Conservation (phyloP, 1,140 invertebrate species). For the Pseudomyrmex sp. region DNA sequence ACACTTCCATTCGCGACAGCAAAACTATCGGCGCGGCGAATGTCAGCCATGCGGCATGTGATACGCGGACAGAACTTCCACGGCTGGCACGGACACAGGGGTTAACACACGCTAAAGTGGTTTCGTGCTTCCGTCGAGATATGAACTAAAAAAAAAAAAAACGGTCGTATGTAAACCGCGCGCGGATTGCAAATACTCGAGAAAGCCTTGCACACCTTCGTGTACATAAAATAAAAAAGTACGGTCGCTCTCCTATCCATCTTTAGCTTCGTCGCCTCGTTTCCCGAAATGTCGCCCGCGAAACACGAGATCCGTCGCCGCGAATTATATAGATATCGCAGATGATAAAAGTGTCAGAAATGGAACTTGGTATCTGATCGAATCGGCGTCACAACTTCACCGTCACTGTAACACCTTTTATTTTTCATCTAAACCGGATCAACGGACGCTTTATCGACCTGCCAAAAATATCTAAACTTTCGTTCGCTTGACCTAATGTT, state of each 20-base stretch:
- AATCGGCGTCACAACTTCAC: background rate
- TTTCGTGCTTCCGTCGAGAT: constrained; percentile 41
- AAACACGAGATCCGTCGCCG: background rate
- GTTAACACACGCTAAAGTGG: constrained; percentile 50
- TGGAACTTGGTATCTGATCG: background rate
- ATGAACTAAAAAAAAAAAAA: constrained; percentile 36
- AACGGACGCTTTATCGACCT: constrained; percentile 6
- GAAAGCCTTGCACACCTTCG: background rate
- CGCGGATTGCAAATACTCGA: constrained; percentile 23
- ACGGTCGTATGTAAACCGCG: background rate
- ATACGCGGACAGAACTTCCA: constrained; percentile 23
- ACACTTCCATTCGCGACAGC: background rate
- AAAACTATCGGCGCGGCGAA: constrained; percentile 13
- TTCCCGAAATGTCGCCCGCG: constrained; percentile 9
- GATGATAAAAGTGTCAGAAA: constrained; percentile 32
- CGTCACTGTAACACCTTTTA: constrained; percentile 22
- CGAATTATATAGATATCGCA: constrained; percentile 1
- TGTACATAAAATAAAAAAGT: constrained; percentile 17
- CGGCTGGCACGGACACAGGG: constrained; percentile 4
- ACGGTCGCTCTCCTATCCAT: background rate
- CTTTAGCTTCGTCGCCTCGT: constrained; percentile 13
- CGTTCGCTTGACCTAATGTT: background rate
- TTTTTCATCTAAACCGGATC: constrained; percentile 32
- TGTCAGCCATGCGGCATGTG: background rate
- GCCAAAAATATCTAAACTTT: constrained; percentile 23